Evolutionary conservation across 2,113 vertebrate genomes (phyloP).

Genomic region (Panthera uncia): DNA sequence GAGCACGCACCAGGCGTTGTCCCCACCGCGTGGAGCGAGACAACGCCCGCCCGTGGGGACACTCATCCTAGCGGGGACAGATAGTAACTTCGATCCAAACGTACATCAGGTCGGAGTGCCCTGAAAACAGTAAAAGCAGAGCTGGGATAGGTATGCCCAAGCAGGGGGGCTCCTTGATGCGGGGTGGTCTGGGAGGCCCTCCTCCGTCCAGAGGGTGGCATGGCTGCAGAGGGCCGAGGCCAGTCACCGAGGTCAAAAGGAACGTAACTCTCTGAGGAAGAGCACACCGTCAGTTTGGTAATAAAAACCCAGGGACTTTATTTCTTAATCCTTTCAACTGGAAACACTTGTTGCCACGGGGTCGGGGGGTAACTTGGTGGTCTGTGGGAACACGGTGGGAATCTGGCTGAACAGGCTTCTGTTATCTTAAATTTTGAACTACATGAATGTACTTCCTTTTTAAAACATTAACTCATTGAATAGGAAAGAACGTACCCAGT

Average conservation of each 20-base stretch:
- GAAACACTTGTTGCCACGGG: neutral
- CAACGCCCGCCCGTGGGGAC: neutral
- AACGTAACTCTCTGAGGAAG: neutral
- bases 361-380: accelerated
- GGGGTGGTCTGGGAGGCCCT: neutral
- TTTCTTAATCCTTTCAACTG: neutral
- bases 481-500: neutral
- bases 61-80: neutral
- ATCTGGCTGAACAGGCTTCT: neutral
- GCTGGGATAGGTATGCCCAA: neutral
- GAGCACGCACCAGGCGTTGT: neutral
- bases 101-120: accelerated
- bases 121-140: neutral
- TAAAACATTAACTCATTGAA: neutral
- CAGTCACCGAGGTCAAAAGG: neutral
- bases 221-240: neutral
- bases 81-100: neutral
- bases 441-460: neutral
- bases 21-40: neutral
- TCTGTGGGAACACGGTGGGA: neutral
- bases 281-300: neutral
- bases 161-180: accelerated
- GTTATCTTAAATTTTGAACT: neutral
- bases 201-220: neutral
- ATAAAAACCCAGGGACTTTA: neutral